Evolutionary conservation across 1,140 invertebrate genomes (phyloP).

Genomic region (Nephotettix cincticeps): DNA sequence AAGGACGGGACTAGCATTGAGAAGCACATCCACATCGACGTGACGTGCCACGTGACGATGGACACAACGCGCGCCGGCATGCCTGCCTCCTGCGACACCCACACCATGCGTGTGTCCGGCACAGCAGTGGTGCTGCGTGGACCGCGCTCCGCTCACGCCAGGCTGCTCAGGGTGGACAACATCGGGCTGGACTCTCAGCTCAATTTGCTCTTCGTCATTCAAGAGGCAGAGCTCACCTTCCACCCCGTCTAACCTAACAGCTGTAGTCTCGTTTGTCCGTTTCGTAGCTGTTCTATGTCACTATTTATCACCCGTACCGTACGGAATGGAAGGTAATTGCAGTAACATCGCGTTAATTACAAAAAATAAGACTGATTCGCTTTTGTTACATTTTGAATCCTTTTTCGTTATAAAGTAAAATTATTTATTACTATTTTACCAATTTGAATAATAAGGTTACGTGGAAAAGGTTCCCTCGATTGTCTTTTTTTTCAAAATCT

Average conservation of each 20-base stretch:
- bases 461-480: too few species aligned
- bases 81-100: constrained; percentile 51
- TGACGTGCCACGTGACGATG: constrained; percentile 62
- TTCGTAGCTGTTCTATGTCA: not conserved
- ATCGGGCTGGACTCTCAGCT: constrained; percentile 66
- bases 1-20: constrained; percentile 54
- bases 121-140: constrained; percentile 62
- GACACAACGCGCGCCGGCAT: constrained; percentile 54
- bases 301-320: too few species aligned
- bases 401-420: too few species aligned
- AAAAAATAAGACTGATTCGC: too few species aligned
- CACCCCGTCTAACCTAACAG: constrained; percentile 47
- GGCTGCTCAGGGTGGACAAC: constrained; percentile 59
- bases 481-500: too few species aligned
- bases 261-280: not conserved
- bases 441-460: too few species aligned
- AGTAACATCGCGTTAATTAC: too few species aligned
- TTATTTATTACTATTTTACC: too few species aligned
- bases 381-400: too few species aligned
- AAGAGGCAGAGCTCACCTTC: constrained; percentile 62
- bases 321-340: too few species aligned
- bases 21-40: constrained; percentile 64
- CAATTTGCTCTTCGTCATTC: constrained; percentile 60
- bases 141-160: constrained; percentile 50
- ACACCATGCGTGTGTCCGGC: constrained; percentile 63